Evolutionary conservation across 2,113 vertebrate species (phyloP), one percentile per base, ranked within the genome.

Genomic region (Henicopernis longicauda): DNA sequence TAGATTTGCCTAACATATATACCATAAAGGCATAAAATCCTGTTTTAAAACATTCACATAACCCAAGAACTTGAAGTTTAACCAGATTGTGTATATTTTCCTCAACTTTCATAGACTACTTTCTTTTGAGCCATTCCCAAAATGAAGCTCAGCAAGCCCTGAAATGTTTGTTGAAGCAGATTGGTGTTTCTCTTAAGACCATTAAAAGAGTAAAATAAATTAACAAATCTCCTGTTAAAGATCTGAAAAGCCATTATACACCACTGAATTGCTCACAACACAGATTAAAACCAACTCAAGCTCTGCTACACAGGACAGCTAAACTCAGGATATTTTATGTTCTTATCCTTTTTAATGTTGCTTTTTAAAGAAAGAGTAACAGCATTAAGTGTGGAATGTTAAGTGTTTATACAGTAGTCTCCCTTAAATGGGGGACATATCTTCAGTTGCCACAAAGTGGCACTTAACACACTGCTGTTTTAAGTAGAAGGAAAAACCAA

Each of bases 401-500:
- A 62, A 78, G 65, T 84, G 73, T 79, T 89, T 90, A 93, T 59
- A 47, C 65, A 91, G 81, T 29, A 58, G 52, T 20, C 11, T 80
- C 49, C 54, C 54, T 87, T 77, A 66, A 96, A 95, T 26, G 27
- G 13, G 26, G 27, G 54, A 71, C 47, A 67, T 50, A 78, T 55
- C 55, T 90, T 82, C 58, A 69, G 15, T 38, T 93, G 67, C 79
- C 81, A 92, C 66, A 42, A 92, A 92, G 66, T 29, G 67, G 74
- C 81, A 89, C 67, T 90, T 86, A 82, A 91, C 34, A 62, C 22
- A 79, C 19, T 20, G 15, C 55, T 57, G 79, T 77, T 92, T 93
- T 89, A 92, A 90, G 82, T 25, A 83, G 49, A 82, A 83, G n/a
- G 86, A 54, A 95, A 97, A 95, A 66, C 3, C 47, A 94, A 78